These are phyloP conservation scores for Leptobrachium leishanense DNA, from an alignment of 2,113 vertebrate genomes.

Conservation along the genomic window DNA sequence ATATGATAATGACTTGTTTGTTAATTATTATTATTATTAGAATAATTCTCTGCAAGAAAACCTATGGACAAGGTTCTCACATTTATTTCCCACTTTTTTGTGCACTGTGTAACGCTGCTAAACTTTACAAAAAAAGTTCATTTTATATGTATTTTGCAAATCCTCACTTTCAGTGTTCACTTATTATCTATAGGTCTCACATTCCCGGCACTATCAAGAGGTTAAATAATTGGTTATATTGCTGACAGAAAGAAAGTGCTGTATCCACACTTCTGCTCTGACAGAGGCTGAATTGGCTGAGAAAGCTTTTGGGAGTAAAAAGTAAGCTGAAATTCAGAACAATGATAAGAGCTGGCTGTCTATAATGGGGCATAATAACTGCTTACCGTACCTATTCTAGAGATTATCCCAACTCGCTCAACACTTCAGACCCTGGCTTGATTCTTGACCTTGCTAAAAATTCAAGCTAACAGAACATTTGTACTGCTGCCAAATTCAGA, in stretches of 20 bases:
- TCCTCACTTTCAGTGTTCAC: neutral
- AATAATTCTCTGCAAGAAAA: no score
- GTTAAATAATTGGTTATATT: neutral
- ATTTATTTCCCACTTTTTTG: neutral
- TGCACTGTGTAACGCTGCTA: no score
- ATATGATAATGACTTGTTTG: no score
- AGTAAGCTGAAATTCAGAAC: neutral
- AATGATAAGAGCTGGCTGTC: neutral
- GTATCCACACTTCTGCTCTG: neutral
- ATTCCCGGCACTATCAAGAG: neutral
- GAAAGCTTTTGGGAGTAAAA: conserved; percentile 1
- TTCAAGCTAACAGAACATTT: neutral
- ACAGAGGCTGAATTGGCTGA: neutral
- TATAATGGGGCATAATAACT: neutral
- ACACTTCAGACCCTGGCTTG: neutral
- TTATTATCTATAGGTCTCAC: neutral
- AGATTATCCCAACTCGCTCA: neutral
- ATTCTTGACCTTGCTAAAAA: neutral
- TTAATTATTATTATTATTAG: no score
- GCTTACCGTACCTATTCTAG: neutral
- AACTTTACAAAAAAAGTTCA: neutral
- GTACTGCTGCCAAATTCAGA: neutral
- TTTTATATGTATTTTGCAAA: neutral
- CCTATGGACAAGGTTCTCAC: neutral
- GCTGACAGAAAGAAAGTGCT: neutral